Percentiles rank a stretch among this genome's conserved stretches.
These are phyloP conservation scores for Galagoides demidoff DNA, from an alignment of 2,797 vertebrate species.

Conservation along the genomic window DNA sequence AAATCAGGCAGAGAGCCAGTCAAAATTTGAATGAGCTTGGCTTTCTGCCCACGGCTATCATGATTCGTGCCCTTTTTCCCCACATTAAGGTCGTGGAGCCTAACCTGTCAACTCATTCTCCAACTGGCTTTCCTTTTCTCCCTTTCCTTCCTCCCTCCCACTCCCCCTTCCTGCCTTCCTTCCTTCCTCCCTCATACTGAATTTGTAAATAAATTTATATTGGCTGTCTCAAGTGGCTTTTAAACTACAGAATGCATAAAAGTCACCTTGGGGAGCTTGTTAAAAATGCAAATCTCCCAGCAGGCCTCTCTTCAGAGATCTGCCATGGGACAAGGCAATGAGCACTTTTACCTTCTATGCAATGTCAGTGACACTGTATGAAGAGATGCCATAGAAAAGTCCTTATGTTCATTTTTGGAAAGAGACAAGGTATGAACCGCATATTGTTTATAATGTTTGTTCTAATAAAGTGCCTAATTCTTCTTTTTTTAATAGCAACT, in stretches of 20 bases:
- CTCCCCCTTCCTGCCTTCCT: too few species aligned
- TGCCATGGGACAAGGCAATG: neutral
- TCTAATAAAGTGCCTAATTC: neutral
- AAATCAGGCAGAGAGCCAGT: conserved; percentile 64
- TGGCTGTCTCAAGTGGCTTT: neutral
- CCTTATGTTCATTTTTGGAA: neutral
- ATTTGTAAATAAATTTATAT: conserved; percentile 61
- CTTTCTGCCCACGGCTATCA: conserved; percentile 19
- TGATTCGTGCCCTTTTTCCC: neutral
- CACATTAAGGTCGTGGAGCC: conserved; percentile 48
- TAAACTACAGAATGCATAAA: conserved; percentile 17
- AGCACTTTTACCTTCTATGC: neutral
- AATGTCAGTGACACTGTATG: neutral
- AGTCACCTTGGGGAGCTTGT: conserved; percentile 47
- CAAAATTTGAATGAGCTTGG: conserved; percentile 69
- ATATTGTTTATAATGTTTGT: neutral
- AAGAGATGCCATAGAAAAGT: neutral
- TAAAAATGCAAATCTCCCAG: conserved; percentile 57
- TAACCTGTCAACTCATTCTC: conserved; percentile 45
- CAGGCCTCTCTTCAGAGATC: neutral
- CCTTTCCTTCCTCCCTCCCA: neutral
- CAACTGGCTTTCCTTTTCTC: neutral
- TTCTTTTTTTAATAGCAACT: neutral
- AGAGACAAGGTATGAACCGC: neutral
- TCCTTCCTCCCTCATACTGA: neutral